Conservation (phyloP, 37 sponge, comb jelly and placozoan species). For the Diacarnus erythraeanus region DNA sequence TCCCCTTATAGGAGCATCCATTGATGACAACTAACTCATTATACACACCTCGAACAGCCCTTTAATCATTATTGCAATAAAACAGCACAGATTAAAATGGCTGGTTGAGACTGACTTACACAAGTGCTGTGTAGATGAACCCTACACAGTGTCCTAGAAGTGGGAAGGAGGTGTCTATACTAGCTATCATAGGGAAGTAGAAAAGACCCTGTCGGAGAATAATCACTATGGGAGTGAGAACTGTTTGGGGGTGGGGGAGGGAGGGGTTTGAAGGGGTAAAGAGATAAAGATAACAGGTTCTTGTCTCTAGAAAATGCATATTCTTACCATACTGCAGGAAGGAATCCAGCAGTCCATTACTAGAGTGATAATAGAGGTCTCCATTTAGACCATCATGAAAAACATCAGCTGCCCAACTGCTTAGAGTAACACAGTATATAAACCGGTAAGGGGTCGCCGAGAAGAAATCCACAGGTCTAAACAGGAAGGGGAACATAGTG, state of each 20-base stretch:
- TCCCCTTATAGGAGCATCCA: too few relatives aligned
- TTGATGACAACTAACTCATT: too few relatives aligned
- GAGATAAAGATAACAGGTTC: constrained; percentile 31
- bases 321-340: constrained; percentile 18
- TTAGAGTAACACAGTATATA: constrained; percentile 38
- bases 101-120: too few relatives aligned
- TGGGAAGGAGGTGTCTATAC: constrained; percentile 30
- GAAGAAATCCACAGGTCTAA: constrained; percentile 41
- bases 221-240: constrained; percentile 22
- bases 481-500: too few relatives aligned
- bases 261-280: constrained; percentile 28
- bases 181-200: constrained; percentile 52
- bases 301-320: too few relatives aligned
- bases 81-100: too few relatives aligned
- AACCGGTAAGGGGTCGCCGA: constrained; percentile 5
- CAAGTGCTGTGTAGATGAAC: constrained; percentile 31
- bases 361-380: constrained; percentile 29
- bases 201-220: constrained; percentile 34
- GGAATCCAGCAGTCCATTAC: constrained; percentile 17
- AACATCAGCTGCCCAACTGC: constrained; percentile 37
- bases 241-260: constrained; percentile 5
- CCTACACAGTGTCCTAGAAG: constrained; percentile 40
- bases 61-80: too few relatives aligned
- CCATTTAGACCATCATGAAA: constrained; percentile 15
- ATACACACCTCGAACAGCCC: too few relatives aligned